These are phyloP conservation scores for Strix uralensis DNA, from an alignment of 2,113 vertebrate genomes.

Conservation along the genomic window DNA sequence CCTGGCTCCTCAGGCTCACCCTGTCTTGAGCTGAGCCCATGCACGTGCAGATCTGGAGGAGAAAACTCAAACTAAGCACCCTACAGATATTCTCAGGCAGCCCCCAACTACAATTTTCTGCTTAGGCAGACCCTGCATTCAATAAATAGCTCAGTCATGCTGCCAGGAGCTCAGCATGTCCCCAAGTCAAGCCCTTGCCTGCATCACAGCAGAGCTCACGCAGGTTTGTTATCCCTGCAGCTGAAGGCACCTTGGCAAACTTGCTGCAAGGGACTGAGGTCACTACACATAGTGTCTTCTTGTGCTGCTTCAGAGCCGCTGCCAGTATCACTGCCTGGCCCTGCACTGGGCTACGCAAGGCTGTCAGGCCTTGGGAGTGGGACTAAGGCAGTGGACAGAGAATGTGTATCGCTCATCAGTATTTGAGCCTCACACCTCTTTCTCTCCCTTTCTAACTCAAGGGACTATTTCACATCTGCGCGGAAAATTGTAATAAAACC, in stretches of 20 bases:
- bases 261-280: not conserved
- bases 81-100: not conserved
- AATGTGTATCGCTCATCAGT: not conserved
- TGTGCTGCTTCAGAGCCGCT: not conserved
- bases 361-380: not conserved
- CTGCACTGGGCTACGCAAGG: not conserved
- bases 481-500: not conserved
- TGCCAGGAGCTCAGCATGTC: not conserved
- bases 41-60: not conserved
- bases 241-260: not conserved
- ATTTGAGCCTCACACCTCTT: not conserved
- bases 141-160: not conserved
- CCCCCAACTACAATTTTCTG: not conserved
- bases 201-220: not conserved
- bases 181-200: not conserved
- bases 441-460: not conserved
- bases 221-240: accelerated
- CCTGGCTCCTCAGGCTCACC: not conserved
- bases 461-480: not conserved
- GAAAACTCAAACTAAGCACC: not conserved
- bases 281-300: accelerated
- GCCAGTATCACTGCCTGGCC: not conserved
- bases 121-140: not conserved
- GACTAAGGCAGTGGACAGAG: not conserved
- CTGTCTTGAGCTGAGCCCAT: not conserved